Percentiles rank a stretch among this genome's conserved stretches.
These are phyloP conservation scores for Parelbella ahira DNA, from an alignment of 2,888 invertebrate species.

Conservation along the genomic window DNA sequence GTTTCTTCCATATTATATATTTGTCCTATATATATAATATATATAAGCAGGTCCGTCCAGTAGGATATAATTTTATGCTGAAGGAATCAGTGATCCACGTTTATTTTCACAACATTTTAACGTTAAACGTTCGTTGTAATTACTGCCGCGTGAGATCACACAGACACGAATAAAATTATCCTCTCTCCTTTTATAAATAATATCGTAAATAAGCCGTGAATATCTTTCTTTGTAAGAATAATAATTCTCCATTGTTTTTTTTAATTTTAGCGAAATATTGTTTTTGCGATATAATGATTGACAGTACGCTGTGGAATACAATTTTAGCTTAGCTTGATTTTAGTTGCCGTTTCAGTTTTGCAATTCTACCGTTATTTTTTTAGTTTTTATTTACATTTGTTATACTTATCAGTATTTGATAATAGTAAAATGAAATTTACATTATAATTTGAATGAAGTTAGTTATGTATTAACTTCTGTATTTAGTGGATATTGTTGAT, in stretches of 20 bases:
- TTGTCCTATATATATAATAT: constrained; percentile 7
- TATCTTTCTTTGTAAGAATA: constrained; percentile 5
- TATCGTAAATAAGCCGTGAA: constrained; percentile 19
- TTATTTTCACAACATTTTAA: constrained; percentile 37
- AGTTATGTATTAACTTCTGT: no score
- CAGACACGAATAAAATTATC: constrained; percentile 11
- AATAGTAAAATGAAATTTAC: no score
- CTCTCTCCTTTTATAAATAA: constrained; percentile 19
- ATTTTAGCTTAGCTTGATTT: no score
- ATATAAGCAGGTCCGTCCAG: neutral
- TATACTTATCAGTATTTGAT: no score
- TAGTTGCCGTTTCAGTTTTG: no score
- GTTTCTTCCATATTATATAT: constrained; percentile 16
- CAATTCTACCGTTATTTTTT: no score
- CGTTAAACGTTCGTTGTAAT: constrained; percentile 33
- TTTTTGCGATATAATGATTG: no score
- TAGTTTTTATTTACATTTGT: no score
- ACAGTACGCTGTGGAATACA: no score
- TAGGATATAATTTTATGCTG: constrained; percentile 31
- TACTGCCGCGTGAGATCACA: constrained; percentile 28
- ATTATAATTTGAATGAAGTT: no score
- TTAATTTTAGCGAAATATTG: neutral
- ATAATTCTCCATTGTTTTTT: constrained; percentile 20
- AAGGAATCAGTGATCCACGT: constrained; percentile 32
- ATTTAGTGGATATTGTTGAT: no score